phyloP scores from a whole-genome alignment of 1,140 invertebrate species.

The Drosophila murphyi region DNA sequence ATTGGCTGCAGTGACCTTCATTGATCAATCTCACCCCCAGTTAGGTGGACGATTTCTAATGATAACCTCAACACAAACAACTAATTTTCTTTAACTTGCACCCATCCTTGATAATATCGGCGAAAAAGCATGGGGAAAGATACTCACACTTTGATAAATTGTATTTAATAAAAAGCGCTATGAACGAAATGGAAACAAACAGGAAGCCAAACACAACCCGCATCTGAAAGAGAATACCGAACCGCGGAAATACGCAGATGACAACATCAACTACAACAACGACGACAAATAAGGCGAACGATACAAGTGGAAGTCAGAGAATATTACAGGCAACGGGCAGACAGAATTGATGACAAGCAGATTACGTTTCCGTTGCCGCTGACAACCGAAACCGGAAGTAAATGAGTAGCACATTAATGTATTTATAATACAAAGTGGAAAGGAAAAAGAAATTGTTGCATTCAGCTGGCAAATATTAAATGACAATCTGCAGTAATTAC shows the following conservation, averaged over 20 bases:
- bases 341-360: conserved; percentile 75
- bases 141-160: conserved; percentile 41
- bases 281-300: conserved; percentile 28
- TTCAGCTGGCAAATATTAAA: not conserved
- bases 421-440: conserved; percentile 65
- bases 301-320: conserved; percentile 38
- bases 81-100: conserved; percentile 14
- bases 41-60: not conserved
- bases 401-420: conserved; percentile 78
- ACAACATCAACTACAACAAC: conserved; percentile 39
- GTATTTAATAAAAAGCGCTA: conserved; percentile 33
- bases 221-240: conserved; percentile 62
- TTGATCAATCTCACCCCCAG: not conserved
- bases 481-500: not conserved
- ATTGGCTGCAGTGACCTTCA: not conserved
- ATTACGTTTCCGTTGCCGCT: conserved; percentile 77
- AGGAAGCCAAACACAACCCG: conserved; percentile 76
- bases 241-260: conserved; percentile 73
- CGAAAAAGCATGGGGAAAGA: not conserved
- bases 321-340: conserved; percentile 26
- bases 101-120: not conserved
- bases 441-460: not conserved
- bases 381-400: conserved; percentile 75
- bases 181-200: conserved; percentile 64
- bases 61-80: not conserved